A percentile compares a stretch with the other conserved stretches of the same genome.
phyloP scores from a whole-genome alignment of 2,888 invertebrate genomes.

The Pyralis farinalis region DNA sequence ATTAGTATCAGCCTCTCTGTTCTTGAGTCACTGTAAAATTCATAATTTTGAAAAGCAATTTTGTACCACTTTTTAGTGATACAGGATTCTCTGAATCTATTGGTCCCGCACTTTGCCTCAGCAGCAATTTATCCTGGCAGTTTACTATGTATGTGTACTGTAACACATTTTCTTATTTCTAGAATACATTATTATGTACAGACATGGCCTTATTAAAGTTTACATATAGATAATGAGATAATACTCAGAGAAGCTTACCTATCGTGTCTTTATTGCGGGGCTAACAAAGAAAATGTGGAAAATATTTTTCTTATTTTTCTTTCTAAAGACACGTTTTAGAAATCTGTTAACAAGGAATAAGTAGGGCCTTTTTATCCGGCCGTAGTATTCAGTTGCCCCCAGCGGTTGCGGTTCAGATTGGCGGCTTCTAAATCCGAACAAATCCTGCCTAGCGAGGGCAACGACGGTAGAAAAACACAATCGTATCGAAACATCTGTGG shows the following conservation, averaged over 20 bases:
- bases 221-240: slow-evolving; percentile 11
- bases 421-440: slow-evolving; percentile 65
- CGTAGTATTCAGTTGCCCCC: slow-evolving; percentile 56
- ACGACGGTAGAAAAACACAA: slow-evolving; percentile 47
- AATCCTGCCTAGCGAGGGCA: slow-evolving; percentile 55
- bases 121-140: too few relatives aligned
- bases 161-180: too few relatives aligned
- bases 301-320: slow-evolving; percentile 31
- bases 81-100: too few relatives aligned
- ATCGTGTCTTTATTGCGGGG: slow-evolving; percentile 28
- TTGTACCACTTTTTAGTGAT: too few relatives aligned
- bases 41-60: too few relatives aligned
- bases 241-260: slow-evolving; percentile 17
- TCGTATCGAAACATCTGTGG: slow-evolving; percentile 48
- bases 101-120: too few relatives aligned
- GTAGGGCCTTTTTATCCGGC: slow-evolving; percentile 57
- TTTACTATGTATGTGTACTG: too few relatives aligned
- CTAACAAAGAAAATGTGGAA: slow-evolving; percentile 31
- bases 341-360: slow-evolving; percentile 64
- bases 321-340: slow-evolving; percentile 37
- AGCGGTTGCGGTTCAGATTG: slow-evolving; percentile 61
- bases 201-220: too few relatives aligned
- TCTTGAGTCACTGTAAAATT: too few relatives aligned
- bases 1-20: too few relatives aligned
- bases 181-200: too few relatives aligned